Conservation (phyloP, 2,888 invertebrate genomes). For the Acleris laterana region DNA sequence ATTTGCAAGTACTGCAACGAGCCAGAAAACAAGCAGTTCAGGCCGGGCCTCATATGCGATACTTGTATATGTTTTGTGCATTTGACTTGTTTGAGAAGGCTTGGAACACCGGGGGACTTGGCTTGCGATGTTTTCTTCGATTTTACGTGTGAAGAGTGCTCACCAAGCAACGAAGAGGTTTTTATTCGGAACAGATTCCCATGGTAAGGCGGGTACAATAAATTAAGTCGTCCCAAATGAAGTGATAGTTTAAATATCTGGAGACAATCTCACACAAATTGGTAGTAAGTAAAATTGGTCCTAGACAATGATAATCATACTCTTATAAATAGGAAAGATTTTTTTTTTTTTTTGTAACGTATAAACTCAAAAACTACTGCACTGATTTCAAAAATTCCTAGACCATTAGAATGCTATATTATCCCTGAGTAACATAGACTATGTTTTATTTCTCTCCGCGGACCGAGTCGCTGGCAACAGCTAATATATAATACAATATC, state of each 20-base stretch:
- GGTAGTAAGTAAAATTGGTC: too few species aligned
- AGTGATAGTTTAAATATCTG: background rate
- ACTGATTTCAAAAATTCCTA: too few species aligned
- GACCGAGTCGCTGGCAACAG: too few species aligned
- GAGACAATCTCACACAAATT: too few species aligned
- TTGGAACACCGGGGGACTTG: slow-evolving; percentile 88
- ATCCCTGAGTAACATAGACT: too few species aligned
- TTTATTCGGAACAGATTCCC: slow-evolving; percentile 87
- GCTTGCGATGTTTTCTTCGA: slow-evolving; percentile 90
- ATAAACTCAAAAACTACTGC: too few species aligned
- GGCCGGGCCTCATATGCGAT: slow-evolving; percentile 86
- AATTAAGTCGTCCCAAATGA: background rate
- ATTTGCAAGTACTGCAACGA: slow-evolving; percentile 85
- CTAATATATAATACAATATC: too few species aligned
- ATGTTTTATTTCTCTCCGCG: too few species aligned
- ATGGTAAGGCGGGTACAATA: slow-evolving; percentile 77
- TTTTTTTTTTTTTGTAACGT: too few species aligned
- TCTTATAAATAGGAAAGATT: too few species aligned
- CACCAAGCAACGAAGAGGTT: slow-evolving; percentile 79
- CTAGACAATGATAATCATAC: too few species aligned
- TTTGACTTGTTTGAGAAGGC: slow-evolving; percentile 86
- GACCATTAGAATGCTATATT: too few species aligned
- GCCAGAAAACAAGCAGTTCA: slow-evolving; percentile 78
- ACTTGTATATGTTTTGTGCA: slow-evolving; percentile 86
- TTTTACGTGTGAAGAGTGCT: slow-evolving; percentile 88